phyloP scores from a whole-genome alignment of 2,113 vertebrate genomes.

The Myotis yumanensis region DNA sequence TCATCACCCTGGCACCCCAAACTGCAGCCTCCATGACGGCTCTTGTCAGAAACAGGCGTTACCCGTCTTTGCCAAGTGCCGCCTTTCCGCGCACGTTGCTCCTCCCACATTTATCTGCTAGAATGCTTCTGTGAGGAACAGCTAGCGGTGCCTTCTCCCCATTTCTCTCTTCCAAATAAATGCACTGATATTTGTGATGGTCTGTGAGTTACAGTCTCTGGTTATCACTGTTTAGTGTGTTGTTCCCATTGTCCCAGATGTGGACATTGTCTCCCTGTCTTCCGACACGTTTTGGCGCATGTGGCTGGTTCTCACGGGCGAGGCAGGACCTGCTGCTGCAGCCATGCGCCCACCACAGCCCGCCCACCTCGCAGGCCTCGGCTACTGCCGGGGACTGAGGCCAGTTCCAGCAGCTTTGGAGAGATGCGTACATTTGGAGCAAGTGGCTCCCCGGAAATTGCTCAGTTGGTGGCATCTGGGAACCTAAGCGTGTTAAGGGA shows the following conservation, averaged over 20 bases:
- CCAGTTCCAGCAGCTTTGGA: not conserved
- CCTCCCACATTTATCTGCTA: not conserved
- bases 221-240: not conserved
- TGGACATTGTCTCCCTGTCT: not conserved
- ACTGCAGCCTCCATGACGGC: not conserved
- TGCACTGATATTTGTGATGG: not conserved
- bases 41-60: not conserved
- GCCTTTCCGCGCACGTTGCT: not conserved
- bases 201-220: not conserved
- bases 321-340: not conserved
- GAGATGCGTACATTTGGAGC: not conserved
- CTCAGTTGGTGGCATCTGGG: not conserved
- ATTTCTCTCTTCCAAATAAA: not conserved
- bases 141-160: not conserved
- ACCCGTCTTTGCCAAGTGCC: not conserved
- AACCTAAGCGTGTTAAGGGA: not conserved
- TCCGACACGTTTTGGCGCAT: rapidly evolving
- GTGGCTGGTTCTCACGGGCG: not conserved
- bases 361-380: not conserved
- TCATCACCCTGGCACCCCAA: not conserved
- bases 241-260: not conserved
- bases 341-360: not conserved
- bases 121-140: not conserved
- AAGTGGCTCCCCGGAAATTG: not conserved
- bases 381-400: not conserved